Evolutionary conservation across 1,140 invertebrate species (phyloP), one percentile per base, ranked within the genome.

Genomic region (Araneus ventricosus): DNA sequence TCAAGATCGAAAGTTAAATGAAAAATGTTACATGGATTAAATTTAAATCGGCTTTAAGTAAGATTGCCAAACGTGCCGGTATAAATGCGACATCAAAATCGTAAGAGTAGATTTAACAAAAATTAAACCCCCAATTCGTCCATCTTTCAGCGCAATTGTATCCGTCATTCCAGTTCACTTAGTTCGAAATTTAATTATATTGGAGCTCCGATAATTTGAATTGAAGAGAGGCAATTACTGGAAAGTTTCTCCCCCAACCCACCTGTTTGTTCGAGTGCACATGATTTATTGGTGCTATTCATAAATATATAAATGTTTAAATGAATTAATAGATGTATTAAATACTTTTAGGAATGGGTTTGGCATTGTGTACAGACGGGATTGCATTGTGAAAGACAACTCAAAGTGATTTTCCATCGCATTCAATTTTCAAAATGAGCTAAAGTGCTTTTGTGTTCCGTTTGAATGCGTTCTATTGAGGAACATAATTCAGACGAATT

Each of bases 131-230:
- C 70, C 4, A 22, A 4, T 37, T 75, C 34, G 4, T 14, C 70
- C 70, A 37, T 75, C 70, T 75, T 37, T 75, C 30, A 34, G 2
- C 59, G 70, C 70, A 20, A 75, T 75, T 75, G 30, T 75, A 75
- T 75, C 30, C 70, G 30, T 75, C 70, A 75, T 75, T 75, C 70
- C 70, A 24, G 34, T 75, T 75, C 70, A 75, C 70, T 75, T 34
- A 75, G 4, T 75, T 30, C 34, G 70, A 75, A 75, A 75, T 75
- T 30, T 75, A 75, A 75, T 75, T 75, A 75, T 30, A 75, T 75
- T 20, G 70, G 70, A 75, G 34, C 70, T 22, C 70, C 70, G 70
- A 75, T 75, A 75, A 75, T 75, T 75, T 75, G 70, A 75, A 75
- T 75, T 75, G 70, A 75, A 75, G 30, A 34, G 70, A 75, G 30